These are phyloP conservation scores for Hormaphis cornu DNA, from an alignment of 1,140 invertebrate species.

Conservation along the genomic window DNA sequence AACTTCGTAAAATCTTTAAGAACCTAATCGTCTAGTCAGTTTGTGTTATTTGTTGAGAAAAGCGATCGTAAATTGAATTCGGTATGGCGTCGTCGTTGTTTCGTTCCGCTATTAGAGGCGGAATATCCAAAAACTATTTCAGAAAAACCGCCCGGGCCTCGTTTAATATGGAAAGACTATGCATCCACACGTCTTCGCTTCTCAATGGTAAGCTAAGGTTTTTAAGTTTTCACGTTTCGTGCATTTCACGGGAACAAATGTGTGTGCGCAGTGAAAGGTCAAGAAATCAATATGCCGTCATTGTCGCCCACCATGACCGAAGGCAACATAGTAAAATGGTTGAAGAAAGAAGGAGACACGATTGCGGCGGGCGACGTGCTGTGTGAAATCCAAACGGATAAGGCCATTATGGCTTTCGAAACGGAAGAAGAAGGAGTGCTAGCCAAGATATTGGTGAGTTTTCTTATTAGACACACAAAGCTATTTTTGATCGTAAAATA, in stretches of 20 bases:
- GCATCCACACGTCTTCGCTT: slow-evolving; percentile 13
- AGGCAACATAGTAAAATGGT: slow-evolving; percentile 94
- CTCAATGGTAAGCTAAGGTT: background rate
- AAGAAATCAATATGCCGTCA: slow-evolving; percentile 59
- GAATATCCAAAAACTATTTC: slow-evolving; percentile 1
- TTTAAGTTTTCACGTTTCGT: background rate
- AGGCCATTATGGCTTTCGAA: slow-evolving; percentile 99
- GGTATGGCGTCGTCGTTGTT: slow-evolving; percentile 7
- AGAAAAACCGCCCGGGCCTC: background rate
- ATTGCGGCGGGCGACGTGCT: slow-evolving; percentile 76
- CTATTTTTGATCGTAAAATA: too few species aligned
- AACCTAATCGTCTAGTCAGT: background rate
- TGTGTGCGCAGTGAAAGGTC: slow-evolving; percentile 2
- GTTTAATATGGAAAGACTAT: background rate
- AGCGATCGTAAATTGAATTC: background rate
- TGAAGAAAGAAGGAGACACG: slow-evolving; percentile 89
- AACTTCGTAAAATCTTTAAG: too few species aligned
- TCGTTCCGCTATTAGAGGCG: slow-evolving; percentile 7
- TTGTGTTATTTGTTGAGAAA: background rate
- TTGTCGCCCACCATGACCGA: slow-evolving; percentile 97
- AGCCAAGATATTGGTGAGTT: slow-evolving; percentile 73
- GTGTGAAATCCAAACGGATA: slow-evolving; percentile 99
- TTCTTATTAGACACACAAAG: too few species aligned
- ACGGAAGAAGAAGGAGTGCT: slow-evolving; percentile 95
- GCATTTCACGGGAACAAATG: background rate